phyloP scores from a whole-genome alignment of 2,797 vertebrate genomes.

The Pyrocephalus nanus region DNA sequence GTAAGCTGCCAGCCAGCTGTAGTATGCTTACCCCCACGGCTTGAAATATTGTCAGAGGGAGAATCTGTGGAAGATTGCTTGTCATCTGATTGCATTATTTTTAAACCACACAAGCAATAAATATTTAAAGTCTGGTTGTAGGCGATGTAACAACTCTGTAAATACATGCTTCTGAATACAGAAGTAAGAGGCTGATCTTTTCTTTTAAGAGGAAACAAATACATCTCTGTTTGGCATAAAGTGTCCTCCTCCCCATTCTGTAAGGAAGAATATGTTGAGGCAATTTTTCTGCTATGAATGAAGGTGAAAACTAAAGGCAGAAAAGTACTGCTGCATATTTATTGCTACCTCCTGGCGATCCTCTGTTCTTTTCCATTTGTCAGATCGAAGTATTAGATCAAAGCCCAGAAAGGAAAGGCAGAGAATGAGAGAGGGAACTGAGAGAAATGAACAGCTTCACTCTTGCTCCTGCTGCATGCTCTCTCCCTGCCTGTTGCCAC shows the following conservation, averaged over 20 bases:
- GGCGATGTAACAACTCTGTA: conserved; percentile 40
- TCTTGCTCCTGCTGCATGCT: not conserved
- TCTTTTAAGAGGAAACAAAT: conserved; percentile 39
- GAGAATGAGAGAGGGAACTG: not conserved
- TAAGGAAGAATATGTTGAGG: conserved; percentile 19
- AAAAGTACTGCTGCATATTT: conserved; percentile 48
- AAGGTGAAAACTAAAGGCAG: conserved; percentile 35
- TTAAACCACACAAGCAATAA: conserved; percentile 50
- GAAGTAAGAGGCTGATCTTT: conserved; percentile 37
- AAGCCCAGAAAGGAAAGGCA: not conserved
- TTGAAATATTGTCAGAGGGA: conserved; percentile 16
- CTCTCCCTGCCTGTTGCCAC: not conserved
- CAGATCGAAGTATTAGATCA: not conserved
- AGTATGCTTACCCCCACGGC: not conserved
- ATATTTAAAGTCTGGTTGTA: conserved; percentile 61
- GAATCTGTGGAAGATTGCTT: conserved; percentile 28
- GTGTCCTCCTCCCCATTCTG: conserved; percentile 4
- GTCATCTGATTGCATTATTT: conserved; percentile 48
- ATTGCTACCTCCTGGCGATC: conserved; percentile 22
- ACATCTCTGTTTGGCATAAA: conserved; percentile 13
- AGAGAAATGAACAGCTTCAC: not conserved
- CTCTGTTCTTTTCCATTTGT: conserved; percentile 18
- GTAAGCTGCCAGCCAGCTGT: not conserved
- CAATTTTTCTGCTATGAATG: conserved; percentile 15
- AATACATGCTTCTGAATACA: conserved; percentile 18